Percentiles rank a stretch among this genome's conserved stretches.
Conservation (phyloP, 2,888 invertebrate genomes). For the Amphimallon solstitiale region DNA sequence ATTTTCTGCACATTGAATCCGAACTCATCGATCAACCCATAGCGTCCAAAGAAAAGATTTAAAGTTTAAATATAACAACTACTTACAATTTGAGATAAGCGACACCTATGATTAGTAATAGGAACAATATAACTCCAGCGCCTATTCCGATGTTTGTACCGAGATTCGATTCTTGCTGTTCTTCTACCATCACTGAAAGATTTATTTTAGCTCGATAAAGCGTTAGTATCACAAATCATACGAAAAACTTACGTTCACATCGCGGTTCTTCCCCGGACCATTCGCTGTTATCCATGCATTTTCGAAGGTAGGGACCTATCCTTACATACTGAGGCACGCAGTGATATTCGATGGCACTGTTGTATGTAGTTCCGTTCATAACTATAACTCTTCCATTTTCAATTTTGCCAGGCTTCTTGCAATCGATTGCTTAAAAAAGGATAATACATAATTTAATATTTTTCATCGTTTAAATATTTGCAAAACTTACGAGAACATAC, state of each 20-base stretch:
- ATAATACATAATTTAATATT: slow-evolving; percentile 7
- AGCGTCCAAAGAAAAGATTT: no score
- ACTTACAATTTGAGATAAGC: slow-evolving; percentile 86
- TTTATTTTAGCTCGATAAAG: neutral
- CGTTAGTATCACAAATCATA: neutral
- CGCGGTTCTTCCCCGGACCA: slow-evolving; percentile 91
- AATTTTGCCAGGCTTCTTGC: slow-evolving; percentile 80
- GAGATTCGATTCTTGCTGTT: slow-evolving; percentile 78
- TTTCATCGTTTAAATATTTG: slow-evolving; percentile 19
- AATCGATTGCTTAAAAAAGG: slow-evolving; percentile 78
- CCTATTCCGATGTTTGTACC: slow-evolving; percentile 87
- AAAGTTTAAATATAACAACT: slow-evolving; percentile 29
- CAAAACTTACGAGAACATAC: slow-evolving; percentile 79
- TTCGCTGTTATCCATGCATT: slow-evolving; percentile 83
- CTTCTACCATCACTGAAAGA: slow-evolving; percentile 69
- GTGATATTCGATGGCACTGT: slow-evolving; percentile 88
- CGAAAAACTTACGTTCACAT: slow-evolving; percentile 72
- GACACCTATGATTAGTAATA: slow-evolving; percentile 80
- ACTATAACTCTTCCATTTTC: slow-evolving; percentile 89
- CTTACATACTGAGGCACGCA: slow-evolving; percentile 87
- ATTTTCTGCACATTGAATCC: no score
- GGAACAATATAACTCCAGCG: slow-evolving; percentile 82
- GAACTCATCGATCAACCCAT: no score
- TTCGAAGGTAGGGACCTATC: slow-evolving; percentile 83
- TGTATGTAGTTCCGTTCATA: slow-evolving; percentile 86